Conservation (phyloP, 2,797 vertebrate genomes). For the Neoniphon sammara region DNA sequence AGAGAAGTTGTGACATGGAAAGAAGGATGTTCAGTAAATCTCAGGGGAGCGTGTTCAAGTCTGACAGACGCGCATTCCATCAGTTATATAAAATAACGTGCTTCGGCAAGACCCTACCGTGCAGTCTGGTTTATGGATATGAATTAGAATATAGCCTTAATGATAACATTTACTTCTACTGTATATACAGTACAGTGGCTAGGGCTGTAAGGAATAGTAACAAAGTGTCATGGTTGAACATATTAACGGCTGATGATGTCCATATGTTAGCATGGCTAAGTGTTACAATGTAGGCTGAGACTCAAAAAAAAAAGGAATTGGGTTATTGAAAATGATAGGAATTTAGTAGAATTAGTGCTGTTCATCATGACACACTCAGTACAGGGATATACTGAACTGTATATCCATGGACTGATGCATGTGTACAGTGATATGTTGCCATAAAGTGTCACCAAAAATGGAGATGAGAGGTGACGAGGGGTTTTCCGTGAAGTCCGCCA, state of each 20-base stretch:
- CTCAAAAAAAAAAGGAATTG: conserved; percentile 19
- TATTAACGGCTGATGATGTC: conserved; percentile 86
- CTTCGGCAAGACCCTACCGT: conserved; percentile 73
- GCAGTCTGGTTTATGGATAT: conserved; percentile 80
- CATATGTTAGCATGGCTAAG: conserved; percentile 79
- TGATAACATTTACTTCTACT: conserved; percentile 87
- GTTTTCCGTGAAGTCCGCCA: conserved; percentile 23
- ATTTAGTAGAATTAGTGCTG: conserved; percentile 16
- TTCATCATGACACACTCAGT: conserved; percentile 6
- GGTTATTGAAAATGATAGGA: conserved; percentile 46
- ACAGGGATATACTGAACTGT: not conserved
- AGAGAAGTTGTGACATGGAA: conserved; percentile 69
- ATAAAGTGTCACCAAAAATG: not conserved
- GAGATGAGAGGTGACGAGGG: not conserved
- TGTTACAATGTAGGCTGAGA: conserved; percentile 49
- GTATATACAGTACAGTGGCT: conserved; percentile 85
- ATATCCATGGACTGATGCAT: not conserved
- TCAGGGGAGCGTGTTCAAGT: conserved; percentile 67
- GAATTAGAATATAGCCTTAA: conserved; percentile 84
- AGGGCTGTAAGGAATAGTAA: conserved; percentile 85
- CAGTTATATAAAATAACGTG: conserved; percentile 77
- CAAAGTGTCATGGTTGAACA: conserved; percentile 82
- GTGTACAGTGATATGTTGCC: not conserved
- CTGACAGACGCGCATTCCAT: conserved; percentile 79
- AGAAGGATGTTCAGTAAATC: conserved; percentile 77